phyloP scores from a whole-genome alignment of 2,888 invertebrate genomes.

The Muscina levida region DNA sequence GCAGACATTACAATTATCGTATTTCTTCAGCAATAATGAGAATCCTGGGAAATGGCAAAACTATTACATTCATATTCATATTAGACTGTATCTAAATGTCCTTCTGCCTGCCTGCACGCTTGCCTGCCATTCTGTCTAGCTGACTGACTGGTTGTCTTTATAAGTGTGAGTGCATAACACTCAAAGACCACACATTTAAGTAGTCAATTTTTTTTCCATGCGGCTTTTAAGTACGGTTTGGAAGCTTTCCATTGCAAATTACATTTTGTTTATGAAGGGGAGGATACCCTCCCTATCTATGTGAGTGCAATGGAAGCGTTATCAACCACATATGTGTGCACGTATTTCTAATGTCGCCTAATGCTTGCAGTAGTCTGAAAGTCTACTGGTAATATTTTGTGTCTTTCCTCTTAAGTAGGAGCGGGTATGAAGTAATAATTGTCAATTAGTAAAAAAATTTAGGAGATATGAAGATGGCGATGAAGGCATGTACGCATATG shows the following conservation, averaged over 20 bases:
- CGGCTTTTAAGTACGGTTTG: constrained; percentile 9
- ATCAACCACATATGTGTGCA: no score
- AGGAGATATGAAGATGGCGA: neutral
- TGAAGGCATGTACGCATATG: neutral
- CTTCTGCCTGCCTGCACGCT: neutral
- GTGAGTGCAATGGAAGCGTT: neutral
- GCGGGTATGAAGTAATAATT: constrained; percentile 52
- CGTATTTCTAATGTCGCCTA: neutral
- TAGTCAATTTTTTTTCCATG: neutral
- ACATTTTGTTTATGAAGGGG: constrained; percentile 4
- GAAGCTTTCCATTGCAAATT: constrained; percentile 10
- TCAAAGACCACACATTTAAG: neutral
- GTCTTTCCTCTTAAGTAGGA: neutral
- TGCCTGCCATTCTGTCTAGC: neutral
- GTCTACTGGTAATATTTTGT: constrained; percentile 26
- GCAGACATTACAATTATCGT: constrained; percentile 51
- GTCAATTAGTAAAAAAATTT: constrained; percentile 52
- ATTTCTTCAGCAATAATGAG: constrained; percentile 32
- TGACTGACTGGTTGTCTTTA: neutral
- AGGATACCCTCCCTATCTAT: no score
- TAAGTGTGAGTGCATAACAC: neutral
- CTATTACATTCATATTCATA: neutral
- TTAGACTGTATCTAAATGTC: neutral
- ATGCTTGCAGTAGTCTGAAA: neutral
- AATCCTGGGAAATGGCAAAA: constrained; percentile 35